Percentiles rank a stretch among this genome's conserved stretches.
Conservation (phyloP, 2,113 vertebrate genomes). For the Riparia riparia region DNA sequence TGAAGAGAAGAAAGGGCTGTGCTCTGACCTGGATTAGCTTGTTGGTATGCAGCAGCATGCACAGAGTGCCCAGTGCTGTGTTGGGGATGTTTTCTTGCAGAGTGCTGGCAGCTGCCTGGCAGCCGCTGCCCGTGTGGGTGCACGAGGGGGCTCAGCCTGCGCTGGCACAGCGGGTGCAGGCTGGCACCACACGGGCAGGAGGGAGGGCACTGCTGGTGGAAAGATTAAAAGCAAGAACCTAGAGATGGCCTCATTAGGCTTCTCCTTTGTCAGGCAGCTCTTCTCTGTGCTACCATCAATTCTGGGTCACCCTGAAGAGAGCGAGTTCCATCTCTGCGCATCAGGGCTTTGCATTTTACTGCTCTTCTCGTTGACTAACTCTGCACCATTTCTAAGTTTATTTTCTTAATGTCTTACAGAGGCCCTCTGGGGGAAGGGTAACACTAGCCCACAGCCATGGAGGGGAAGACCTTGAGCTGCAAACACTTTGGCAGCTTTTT, state of each 20-base stretch:
- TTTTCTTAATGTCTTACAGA: neutral
- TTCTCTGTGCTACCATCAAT: neutral
- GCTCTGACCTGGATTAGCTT: neutral
- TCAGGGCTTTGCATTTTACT: neutral
- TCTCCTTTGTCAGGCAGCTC: neutral
- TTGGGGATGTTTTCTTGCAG: neutral
- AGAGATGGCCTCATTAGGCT: neutral
- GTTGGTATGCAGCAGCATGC: neutral
- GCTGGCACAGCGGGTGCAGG: fast-evolving
- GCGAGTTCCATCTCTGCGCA: neutral
- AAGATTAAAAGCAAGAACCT: neutral
- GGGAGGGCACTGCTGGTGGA: neutral
- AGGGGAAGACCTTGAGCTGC: neutral
- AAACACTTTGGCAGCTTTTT: neutral
- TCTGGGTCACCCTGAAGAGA: neutral
- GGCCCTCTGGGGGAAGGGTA: neutral
- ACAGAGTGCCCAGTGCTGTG: fast-evolving
- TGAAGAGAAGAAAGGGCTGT: neutral
- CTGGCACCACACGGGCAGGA: neutral
- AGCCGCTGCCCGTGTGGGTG: neutral
- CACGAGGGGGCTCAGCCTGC: fast-evolving
- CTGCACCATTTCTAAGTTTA: neutral
- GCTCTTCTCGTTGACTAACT: neutral
- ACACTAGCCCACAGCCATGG: neutral
- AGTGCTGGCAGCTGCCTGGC: neutral